phyloP scores from a whole-genome alignment of 2,113 vertebrate genomes.

The Genyomyrus donnyi region DNA sequence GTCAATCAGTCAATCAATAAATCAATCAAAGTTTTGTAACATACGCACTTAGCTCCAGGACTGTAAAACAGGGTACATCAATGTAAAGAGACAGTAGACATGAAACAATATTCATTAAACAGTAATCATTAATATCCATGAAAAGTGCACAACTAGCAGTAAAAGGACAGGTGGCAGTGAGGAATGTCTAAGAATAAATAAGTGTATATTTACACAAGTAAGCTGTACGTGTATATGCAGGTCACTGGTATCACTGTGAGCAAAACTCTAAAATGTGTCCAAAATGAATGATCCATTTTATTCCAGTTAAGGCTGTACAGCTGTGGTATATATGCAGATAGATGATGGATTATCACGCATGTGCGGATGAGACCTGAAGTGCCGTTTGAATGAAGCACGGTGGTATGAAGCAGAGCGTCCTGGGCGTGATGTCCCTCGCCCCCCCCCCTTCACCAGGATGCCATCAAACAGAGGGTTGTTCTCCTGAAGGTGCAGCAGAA shows the following conservation, averaged over 20 bases:
- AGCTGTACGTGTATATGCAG: neutral
- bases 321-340: neutral
- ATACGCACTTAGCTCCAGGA: neutral
- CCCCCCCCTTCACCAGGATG: neutral
- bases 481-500: conserved; percentile 47
- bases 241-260: neutral
- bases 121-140: neutral
- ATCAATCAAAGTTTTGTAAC: neutral
- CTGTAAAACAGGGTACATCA: neutral
- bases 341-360: neutral
- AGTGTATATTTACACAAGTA: neutral
- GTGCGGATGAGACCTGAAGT: neutral
- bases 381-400: neutral
- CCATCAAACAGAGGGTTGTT: neutral
- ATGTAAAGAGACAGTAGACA: neutral
- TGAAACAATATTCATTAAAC: neutral
- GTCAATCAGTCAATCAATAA: neutral
- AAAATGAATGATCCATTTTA: neutral
- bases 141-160: neutral
- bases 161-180: neutral
- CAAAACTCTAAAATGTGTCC: neutral
- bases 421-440: neutral
- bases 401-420: neutral
- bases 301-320: neutral
- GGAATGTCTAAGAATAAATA: neutral